Percentiles rank a stretch among this genome's conserved stretches.
Evolutionary conservation across 2,113 vertebrate species (phyloP).

Genomic region (Ellobius talpinus): DNA sequence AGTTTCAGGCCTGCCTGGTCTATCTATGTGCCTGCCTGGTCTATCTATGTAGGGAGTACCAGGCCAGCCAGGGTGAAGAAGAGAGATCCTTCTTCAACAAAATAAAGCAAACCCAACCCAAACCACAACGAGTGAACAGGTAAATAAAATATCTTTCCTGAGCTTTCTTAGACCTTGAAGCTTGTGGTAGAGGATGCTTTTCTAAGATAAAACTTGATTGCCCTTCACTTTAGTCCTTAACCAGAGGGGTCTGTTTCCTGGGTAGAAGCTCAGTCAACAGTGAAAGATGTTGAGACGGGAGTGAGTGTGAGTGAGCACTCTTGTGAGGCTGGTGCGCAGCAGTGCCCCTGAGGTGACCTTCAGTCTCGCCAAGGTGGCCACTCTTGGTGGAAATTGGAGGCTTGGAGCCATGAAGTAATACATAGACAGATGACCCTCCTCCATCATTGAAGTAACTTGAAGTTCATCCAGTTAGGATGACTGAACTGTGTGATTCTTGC

Average conservation of each 20-base stretch:
- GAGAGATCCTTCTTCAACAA: not conserved
- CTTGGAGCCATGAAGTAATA: not conserved
- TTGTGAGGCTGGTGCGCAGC: not conserved
- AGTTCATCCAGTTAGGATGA: not conserved
- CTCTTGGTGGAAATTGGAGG: not conserved
- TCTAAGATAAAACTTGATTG: constrained; percentile 19
- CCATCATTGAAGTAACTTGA: not conserved
- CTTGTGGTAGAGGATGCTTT: not conserved
- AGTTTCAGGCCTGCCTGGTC: not conserved
- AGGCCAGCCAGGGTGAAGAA: not conserved
- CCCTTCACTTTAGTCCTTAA: not conserved
- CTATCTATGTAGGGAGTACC: not conserved
- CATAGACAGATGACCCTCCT: too few relatives aligned
- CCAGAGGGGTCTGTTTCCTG: not conserved
- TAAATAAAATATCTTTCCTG: constrained; percentile 12
- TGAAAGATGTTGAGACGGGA: not conserved
- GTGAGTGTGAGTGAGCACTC: not conserved
- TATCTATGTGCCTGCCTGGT: not conserved
- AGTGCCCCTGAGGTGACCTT: not conserved
- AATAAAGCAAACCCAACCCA: not conserved
- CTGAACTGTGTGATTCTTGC: not conserved
- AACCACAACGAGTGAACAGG: not conserved
- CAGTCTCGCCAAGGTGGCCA: not conserved
- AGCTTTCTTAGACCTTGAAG: constrained; percentile 23
- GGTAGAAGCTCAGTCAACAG: not conserved